phyloP scores from a whole-genome alignment of 37 sponge, comb jelly and placozoan genomes.

The Agelas oroides region DNA sequence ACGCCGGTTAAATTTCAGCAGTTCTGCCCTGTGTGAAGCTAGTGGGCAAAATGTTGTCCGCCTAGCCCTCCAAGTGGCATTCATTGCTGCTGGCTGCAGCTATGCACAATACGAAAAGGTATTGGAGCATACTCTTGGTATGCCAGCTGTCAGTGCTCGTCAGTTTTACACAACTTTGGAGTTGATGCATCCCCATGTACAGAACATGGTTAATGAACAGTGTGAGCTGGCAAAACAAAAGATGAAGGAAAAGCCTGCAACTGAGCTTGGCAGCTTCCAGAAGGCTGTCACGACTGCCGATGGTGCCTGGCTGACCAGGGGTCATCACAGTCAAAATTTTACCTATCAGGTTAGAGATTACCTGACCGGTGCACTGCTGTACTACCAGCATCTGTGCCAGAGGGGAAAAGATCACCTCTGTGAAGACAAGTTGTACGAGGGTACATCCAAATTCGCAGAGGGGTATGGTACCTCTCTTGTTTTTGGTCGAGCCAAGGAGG shows the following conservation, averaged over 20 bases:
- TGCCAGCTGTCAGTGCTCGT: not conserved
- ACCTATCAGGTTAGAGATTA: constrained; percentile 28
- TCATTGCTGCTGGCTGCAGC: constrained; percentile 24
- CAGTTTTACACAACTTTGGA: not conserved
- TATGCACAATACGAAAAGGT: constrained; percentile 24
- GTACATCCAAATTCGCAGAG: constrained; percentile 39
- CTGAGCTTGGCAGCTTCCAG: constrained; percentile 46
- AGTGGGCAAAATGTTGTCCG: not conserved
- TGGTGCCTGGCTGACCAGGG: constrained; percentile 47
- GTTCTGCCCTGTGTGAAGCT: not conserved
- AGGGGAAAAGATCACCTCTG: constrained; percentile 6
- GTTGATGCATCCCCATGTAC: not conserved
- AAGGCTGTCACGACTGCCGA: constrained; percentile 45
- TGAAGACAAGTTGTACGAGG: constrained; percentile 17
- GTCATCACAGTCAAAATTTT: not conserved
- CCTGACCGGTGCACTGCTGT: constrained; percentile 18
- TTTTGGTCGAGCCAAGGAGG: not conserved
- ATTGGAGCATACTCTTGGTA: constrained; percentile 7
- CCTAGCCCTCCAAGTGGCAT: constrained; percentile 18
- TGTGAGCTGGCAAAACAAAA: constrained; percentile 11
- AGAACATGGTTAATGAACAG: constrained; percentile 7
- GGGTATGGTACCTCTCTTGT: not conserved
- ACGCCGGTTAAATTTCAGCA: not conserved
- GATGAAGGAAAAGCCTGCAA: constrained; percentile 19
- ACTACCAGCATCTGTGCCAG: constrained; percentile 26